Conservation (phyloP, 2,888 invertebrate genomes). For the Dryobota labecula region DNA sequence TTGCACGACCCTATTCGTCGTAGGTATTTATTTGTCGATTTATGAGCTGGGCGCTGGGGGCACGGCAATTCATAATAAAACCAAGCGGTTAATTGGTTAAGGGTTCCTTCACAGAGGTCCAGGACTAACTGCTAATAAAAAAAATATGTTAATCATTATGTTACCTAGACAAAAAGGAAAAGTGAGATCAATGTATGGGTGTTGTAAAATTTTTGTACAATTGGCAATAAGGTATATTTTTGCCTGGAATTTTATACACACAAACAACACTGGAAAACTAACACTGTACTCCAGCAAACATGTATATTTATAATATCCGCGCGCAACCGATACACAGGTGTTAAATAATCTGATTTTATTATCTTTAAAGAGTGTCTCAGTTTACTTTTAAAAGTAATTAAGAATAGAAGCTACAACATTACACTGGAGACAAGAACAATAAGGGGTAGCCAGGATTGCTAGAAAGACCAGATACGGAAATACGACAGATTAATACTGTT, state of each 20-base stretch:
- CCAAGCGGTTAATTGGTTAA: too few species aligned
- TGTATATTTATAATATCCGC: constrained; percentile 42
- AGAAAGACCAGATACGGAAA: constrained; percentile 5
- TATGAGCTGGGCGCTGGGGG: too few species aligned
- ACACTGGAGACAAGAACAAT: background rate
- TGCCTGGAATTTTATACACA: constrained; percentile 29
- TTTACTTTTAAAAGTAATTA: background rate
- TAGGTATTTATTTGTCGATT: too few species aligned
- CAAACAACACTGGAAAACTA: constrained; percentile 52
- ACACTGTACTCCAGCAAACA: constrained; percentile 33
- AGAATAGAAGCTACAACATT: constrained; percentile 22
- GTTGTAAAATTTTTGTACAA: constrained; percentile 31
- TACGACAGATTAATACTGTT: background rate
- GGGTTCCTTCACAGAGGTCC: background rate
- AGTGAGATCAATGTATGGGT: background rate
- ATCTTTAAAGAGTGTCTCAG: background rate
- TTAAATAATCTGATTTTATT: background rate
- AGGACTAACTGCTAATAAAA: background rate
- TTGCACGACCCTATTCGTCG: too few species aligned
- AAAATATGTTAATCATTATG: background rate
- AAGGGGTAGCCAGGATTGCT: constrained; percentile 16
- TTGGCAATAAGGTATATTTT: constrained; percentile 13
- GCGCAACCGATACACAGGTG: constrained; percentile 11
- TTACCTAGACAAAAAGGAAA: background rate
- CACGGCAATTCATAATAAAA: too few species aligned